These are phyloP conservation scores for Benitochromis conjunctus DNA, from an alignment of 2,113 vertebrate genomes.

Conservation along the genomic window DNA sequence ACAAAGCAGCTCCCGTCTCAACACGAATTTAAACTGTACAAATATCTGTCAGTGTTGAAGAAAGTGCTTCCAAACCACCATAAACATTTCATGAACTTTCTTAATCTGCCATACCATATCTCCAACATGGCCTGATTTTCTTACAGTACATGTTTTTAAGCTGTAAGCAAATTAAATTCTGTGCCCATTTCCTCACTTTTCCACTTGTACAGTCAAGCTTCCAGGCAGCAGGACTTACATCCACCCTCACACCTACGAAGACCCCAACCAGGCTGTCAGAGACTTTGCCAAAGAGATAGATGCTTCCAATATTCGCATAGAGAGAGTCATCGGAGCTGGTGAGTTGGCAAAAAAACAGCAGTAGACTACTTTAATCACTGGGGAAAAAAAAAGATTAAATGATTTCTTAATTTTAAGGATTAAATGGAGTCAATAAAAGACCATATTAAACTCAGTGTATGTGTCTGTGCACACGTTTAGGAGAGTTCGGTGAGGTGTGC, in stretches of 20 bases:
- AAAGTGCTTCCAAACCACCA: not conserved
- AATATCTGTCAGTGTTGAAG: not conserved
- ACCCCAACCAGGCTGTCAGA: conserved; percentile 79
- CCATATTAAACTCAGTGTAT: not conserved
- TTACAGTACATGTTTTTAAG: not conserved
- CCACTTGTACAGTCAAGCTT: conserved; percentile 71
- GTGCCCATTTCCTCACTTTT: not conserved
- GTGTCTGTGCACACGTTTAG: conserved; percentile 32
- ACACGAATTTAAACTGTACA: not conserved
- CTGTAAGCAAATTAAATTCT: not conserved
- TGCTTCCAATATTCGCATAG: conserved; percentile 78
- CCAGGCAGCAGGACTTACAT: conserved; percentile 79
- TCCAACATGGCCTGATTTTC: not conserved
- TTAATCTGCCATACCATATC: not conserved
- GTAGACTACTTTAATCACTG: not conserved
- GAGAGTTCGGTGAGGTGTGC: conserved; percentile 77
- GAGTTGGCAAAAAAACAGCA: conserved; percentile 33
- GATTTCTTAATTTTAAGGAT: not conserved
- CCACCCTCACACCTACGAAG: conserved; percentile 81
- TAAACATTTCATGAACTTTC: not conserved
- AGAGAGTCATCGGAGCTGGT: conserved; percentile 80
- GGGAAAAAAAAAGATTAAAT: not conserved
- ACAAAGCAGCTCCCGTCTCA: not conserved
- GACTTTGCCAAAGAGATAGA: conserved; percentile 83
- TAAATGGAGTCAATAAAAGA: not conserved